phyloP scores from a whole-genome alignment of 1,140 invertebrate genomes.

The Pentalonia nigronervosa region DNA sequence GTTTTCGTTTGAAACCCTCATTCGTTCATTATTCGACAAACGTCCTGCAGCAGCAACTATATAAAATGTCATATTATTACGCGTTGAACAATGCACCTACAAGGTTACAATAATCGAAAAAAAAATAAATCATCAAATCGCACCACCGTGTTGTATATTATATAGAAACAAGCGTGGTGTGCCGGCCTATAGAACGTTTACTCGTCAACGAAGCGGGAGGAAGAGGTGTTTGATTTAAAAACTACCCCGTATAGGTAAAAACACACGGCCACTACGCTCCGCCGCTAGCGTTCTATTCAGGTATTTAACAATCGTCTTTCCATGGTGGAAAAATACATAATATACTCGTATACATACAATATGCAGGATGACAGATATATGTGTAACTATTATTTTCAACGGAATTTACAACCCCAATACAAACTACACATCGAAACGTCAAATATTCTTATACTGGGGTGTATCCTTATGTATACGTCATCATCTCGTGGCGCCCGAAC shows the following conservation, averaged over 20 bases:
- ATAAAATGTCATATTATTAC: background rate
- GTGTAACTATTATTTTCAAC: background rate
- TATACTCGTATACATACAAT: background rate
- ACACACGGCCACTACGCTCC: background rate
- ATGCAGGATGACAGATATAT: background rate
- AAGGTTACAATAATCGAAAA: background rate
- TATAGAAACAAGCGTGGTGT: background rate
- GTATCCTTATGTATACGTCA: background rate
- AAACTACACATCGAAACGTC: background rate
- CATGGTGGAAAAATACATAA: background rate
- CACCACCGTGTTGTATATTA: background rate
- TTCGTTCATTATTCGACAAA: background rate
- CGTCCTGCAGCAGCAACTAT: background rate
- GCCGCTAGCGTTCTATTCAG: background rate
- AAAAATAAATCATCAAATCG: background rate
- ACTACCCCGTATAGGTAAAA: background rate
- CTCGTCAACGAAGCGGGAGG: background rate
- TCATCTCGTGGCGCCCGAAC: too few species aligned
- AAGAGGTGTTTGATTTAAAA: background rate
- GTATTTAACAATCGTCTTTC: background rate
- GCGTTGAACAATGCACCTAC: background rate
- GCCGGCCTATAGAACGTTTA: background rate
- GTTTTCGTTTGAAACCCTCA: background rate
- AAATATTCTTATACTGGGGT: background rate
- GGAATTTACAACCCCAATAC: constrained; percentile 9